Conservation (phyloP, 2,797 vertebrate species). For the Urophycis tenuis region DNA sequence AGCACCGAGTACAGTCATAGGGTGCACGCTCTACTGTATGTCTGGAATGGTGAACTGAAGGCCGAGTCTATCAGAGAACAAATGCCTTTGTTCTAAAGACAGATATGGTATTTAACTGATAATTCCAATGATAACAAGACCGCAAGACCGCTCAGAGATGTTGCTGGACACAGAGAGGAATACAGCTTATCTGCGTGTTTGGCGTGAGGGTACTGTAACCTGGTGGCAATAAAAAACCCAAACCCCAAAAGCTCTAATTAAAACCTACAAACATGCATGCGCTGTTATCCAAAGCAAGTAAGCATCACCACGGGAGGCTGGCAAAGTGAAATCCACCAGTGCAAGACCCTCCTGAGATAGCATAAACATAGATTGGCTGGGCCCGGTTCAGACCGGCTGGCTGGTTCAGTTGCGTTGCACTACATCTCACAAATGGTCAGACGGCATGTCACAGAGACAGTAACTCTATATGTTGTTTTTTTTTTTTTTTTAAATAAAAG, state of each 20-base stretch:
- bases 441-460: constrained; percentile 3
- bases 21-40: constrained; percentile 46
- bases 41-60: constrained; percentile 33
- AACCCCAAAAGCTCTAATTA: background rate
- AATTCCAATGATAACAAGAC: background rate
- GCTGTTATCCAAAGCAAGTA: background rate
- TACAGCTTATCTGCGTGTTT: background rate
- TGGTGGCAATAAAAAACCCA: background rate
- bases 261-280: background rate
- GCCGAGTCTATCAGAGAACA: constrained; percentile 25
- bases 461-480: background rate
- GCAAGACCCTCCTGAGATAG: constrained; percentile 41
- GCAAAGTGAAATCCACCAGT: constrained; percentile 37
- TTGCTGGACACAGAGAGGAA: background rate
- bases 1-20: constrained; percentile 38
- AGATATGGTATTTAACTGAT: background rate
- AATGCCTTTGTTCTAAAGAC: background rate
- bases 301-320: constrained; percentile 47
- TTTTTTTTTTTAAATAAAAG: background rate
- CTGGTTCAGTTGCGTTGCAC: constrained; percentile 40
- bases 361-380: constrained; percentile 34
- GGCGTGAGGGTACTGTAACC: background rate
- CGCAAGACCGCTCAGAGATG: background rate
- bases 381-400: constrained; percentile 34
- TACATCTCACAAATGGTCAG: constrained; percentile 38